phyloP scores from a whole-genome alignment of 1,140 invertebrate genomes.

The Dryas iulia region DNA sequence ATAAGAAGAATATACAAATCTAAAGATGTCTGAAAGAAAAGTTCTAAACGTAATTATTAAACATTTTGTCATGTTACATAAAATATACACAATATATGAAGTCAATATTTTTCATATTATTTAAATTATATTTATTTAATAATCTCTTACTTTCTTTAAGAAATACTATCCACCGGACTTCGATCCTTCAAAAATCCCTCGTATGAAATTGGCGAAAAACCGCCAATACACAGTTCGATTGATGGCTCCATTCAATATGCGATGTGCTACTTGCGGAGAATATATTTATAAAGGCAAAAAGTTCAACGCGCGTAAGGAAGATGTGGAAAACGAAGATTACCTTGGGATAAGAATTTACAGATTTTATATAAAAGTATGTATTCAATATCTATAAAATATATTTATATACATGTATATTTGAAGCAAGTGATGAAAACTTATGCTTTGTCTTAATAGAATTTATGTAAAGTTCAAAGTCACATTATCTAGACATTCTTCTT shows the following conservation, averaged over 20 bases:
- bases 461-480: no score
- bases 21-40: constrained; percentile 92
- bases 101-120: background rate
- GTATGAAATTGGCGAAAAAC: constrained; percentile 96
- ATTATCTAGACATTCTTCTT: no score
- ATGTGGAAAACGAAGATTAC: constrained; percentile 98
- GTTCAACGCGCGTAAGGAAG: constrained; percentile 99
- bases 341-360: constrained; percentile 98
- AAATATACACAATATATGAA: background rate
- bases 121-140: background rate
- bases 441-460: no score
- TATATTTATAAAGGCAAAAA: constrained; percentile 99
- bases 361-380: constrained; percentile 91
- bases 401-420: no score
- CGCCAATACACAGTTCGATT: constrained; percentile 96
- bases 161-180: constrained; percentile 99
- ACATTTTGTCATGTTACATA: background rate
- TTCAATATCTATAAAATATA: no score
- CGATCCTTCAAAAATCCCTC: constrained; percentile 99
- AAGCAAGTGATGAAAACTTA: no score
- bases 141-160: constrained; percentile 79
- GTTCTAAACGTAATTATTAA: constrained; percentile 91
- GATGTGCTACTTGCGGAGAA: constrained; percentile 98
- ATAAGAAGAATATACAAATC: background rate
- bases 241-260: constrained; percentile 99